These are phyloP conservation scores for Mesorhabditis sp. DNA, from an alignment of 2,888 invertebrate species.

Conservation along the genomic window DNA sequence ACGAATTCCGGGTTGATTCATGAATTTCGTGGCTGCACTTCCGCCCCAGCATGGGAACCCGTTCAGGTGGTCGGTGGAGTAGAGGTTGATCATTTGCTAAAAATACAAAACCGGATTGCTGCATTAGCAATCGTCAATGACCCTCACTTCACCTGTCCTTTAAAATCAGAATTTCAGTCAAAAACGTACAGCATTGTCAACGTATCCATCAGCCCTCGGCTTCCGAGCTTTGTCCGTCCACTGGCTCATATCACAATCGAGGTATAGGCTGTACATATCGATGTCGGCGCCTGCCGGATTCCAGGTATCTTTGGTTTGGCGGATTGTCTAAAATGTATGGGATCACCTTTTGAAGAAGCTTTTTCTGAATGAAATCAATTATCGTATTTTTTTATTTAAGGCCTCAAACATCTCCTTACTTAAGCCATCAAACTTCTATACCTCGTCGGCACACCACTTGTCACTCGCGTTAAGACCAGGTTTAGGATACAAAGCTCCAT, in stretches of 20 bases:
- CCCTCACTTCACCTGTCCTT: too few species aligned
- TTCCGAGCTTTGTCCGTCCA: neutral
- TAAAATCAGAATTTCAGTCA: neutral
- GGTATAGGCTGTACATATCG: neutral
- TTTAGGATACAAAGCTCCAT: neutral
- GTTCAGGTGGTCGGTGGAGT: slow-evolving; percentile 39
- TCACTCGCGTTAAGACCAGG: neutral
- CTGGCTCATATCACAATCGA: neutral
- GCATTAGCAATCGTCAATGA: too few species aligned
- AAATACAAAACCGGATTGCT: slow-evolving; percentile 1
- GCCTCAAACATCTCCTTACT: too few species aligned
- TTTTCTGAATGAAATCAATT: too few species aligned
- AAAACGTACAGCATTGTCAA: neutral
- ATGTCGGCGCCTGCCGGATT: slow-evolving; percentile 6
- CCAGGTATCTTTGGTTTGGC: slow-evolving; percentile 12
- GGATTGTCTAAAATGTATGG: slow-evolving; percentile 11
- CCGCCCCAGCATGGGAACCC: slow-evolving; percentile 48
- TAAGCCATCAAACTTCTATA: neutral
- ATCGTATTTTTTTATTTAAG: too few species aligned
- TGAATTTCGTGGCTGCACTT: slow-evolving; percentile 35
- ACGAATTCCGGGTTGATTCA: slow-evolving; percentile 48
- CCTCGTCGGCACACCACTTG: neutral
- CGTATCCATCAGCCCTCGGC: neutral
- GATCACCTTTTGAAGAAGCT: too few species aligned
- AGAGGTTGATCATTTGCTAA: slow-evolving; percentile 30